Conservation (phyloP, 2,797 vertebrate genomes). For the Parambassis ranga region DNA sequence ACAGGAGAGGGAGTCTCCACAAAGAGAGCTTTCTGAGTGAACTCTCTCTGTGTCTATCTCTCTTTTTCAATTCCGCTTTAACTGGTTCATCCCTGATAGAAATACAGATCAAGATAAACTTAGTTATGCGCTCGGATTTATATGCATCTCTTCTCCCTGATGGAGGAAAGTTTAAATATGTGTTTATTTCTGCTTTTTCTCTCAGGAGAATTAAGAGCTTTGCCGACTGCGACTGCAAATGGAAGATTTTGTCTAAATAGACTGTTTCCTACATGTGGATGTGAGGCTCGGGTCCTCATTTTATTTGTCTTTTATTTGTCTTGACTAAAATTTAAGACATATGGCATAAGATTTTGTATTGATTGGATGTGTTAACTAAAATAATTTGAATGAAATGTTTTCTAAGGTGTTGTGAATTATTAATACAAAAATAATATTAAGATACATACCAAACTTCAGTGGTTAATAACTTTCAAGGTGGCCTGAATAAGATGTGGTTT, state of each 20-base stretch:
- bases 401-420: neutral
- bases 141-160: constrained; percentile 18
- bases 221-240: neutral
- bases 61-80: constrained; percentile 44
- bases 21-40: constrained; percentile 53
- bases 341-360: neutral
- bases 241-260: constrained; percentile 1
- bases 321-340: neutral
- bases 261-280: neutral
- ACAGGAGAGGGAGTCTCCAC: constrained; percentile 49
- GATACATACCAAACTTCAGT: neutral
- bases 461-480: neutral
- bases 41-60: constrained; percentile 28
- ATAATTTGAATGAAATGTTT: neutral
- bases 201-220: constrained; percentile 8
- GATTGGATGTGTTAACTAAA: neutral
- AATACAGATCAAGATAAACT: constrained; percentile 45
- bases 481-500: constrained; percentile 2
- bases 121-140: constrained; percentile 31
- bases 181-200: constrained; percentile 23
- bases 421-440: too few species aligned
- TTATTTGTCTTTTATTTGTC: too few species aligned
- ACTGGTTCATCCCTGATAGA: constrained; percentile 45
- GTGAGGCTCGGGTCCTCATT: neutral
- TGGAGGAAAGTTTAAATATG: constrained; percentile 38